Percentiles rank a stretch among this genome's conserved stretches.
phyloP scores from a whole-genome alignment of 2,113 vertebrate genomes.

The Aspiorhynchus laticeps region DNA sequence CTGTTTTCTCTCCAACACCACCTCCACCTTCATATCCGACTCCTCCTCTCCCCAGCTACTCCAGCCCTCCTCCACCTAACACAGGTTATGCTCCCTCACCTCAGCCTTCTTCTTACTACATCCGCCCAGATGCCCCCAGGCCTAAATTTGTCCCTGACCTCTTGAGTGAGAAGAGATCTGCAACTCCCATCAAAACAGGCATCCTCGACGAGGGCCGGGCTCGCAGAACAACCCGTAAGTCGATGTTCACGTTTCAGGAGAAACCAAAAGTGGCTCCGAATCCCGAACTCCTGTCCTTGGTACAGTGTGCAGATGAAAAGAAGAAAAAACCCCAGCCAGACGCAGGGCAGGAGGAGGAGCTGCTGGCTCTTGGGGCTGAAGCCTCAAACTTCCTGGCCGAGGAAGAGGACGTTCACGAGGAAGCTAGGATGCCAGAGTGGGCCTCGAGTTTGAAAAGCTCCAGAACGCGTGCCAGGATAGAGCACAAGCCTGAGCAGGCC shows the following conservation, averaged over 20 bases:
- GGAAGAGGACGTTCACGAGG: conserved; percentile 66
- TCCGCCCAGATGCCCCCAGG: conserved; percentile 70
- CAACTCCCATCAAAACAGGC: conserved; percentile 79
- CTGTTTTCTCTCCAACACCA: conserved; percentile 54
- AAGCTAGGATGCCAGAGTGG: conserved; percentile 80
- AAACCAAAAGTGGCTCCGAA: conserved; percentile 90
- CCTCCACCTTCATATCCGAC: conserved; percentile 58
- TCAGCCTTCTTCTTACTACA: conserved; percentile 76
- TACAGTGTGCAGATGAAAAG: conserved; percentile 87
- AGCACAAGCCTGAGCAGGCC: conserved; percentile 83
- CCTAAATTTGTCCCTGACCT: conserved; percentile 69
- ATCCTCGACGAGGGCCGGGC: conserved; percentile 84
- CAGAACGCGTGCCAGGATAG: conserved; percentile 78
- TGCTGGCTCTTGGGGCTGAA: conserved; percentile 92
- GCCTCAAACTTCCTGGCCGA: conserved; percentile 88
- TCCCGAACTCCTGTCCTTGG: conserved; percentile 91
- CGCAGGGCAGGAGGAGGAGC: conserved; percentile 80
- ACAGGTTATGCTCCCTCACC: conserved; percentile 79
- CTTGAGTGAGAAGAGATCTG: conserved; percentile 56
- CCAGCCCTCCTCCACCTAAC: conserved; percentile 65
- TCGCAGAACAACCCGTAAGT: conserved; percentile 78
- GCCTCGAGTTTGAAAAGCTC: conserved; percentile 91
- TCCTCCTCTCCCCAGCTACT: conserved; percentile 67
- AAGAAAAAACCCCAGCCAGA: conserved; percentile 84
- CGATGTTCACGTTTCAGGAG: conserved; percentile 98